Conservation (phyloP, 2,888 invertebrate species). For the Stictocephala bisonia region DNA sequence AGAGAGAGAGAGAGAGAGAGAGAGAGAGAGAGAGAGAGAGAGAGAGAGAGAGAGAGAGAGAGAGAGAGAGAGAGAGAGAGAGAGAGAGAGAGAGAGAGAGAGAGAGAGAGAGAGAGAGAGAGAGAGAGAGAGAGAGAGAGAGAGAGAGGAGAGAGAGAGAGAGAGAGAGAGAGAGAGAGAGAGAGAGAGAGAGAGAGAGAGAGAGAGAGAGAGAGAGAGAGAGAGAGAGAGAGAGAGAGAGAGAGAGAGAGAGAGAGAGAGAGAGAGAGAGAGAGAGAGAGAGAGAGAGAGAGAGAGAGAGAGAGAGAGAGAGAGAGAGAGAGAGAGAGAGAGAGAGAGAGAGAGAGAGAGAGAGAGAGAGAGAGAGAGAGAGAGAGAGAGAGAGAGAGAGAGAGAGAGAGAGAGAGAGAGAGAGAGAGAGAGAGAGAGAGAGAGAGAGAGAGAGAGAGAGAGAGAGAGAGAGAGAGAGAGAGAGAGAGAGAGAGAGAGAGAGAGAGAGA, state of each 20-base stretch:
- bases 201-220: slow-evolving; percentile 14
- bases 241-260: not conserved
- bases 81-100: too few relatives aligned
- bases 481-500: too few relatives aligned
- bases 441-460: too few relatives aligned
- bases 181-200: not conserved
- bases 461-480: too few relatives aligned
- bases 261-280: not conserved
- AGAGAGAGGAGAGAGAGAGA: not conserved
- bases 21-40: not conserved
- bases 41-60: too few relatives aligned
- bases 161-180: slow-evolving; percentile 5
- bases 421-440: not conserved
- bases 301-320: not conserved
- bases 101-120: too few relatives aligned
- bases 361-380: not conserved
- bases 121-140: not conserved
- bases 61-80: too few relatives aligned
- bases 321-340: slow-evolving; percentile 19
- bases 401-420: not conserved
- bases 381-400: not conserved
- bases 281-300: not conserved
- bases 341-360: not conserved
- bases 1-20: too few relatives aligned
- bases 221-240: slow-evolving; percentile 25